phyloP scores from a whole-genome alignment of 2,888 invertebrate genomes.

The Caenorhabditis sulstoni region DNA sequence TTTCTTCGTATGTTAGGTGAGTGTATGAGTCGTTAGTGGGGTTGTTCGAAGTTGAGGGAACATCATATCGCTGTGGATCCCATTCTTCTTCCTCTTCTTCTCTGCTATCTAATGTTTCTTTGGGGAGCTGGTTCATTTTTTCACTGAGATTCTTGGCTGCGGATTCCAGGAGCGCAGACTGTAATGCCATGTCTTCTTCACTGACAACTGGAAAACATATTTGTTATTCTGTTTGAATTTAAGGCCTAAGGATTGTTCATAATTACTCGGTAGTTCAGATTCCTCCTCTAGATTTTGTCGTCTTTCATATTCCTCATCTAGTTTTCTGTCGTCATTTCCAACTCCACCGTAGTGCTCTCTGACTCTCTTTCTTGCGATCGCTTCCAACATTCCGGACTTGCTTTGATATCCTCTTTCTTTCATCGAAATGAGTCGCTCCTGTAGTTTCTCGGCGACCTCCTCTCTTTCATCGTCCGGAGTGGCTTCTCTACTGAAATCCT shows the following conservation, averaged over 20 bases:
- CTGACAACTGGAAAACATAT: constrained; percentile 16
- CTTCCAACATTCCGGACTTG: constrained; percentile 56
- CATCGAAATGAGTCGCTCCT: constrained; percentile 23
- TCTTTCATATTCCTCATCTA: constrained; percentile 5
- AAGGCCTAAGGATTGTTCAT: too few relatives aligned
- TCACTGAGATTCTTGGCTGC: constrained; percentile 19
- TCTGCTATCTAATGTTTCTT: neutral
- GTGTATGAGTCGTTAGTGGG: constrained; percentile 13
- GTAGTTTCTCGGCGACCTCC: constrained; percentile 31
- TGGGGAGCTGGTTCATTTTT: constrained; percentile 3
- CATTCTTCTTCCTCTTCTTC: constrained; percentile 30
- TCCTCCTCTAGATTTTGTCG: too few relatives aligned
- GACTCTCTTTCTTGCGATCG: constrained; percentile 58
- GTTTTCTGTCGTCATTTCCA: constrained; percentile 12
- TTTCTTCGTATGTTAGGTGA: constrained; percentile 39
- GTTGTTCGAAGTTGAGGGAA: constrained; percentile 27
- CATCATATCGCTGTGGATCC: constrained; percentile 42
- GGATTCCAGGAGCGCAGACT: constrained; percentile 25
- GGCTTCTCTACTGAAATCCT: constrained; percentile 18
- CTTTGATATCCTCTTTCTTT: constrained; percentile 37
- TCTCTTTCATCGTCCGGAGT: constrained; percentile 45
- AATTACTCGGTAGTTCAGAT: neutral
- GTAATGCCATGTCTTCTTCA: constrained; percentile 37
- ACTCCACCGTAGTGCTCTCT: constrained; percentile 53
- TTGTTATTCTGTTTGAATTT: constrained; percentile 7